Evolutionary conservation across 37 sponge, comb jelly and placozoan genomes (phyloP).

Genomic region (Geodia barretti): DNA sequence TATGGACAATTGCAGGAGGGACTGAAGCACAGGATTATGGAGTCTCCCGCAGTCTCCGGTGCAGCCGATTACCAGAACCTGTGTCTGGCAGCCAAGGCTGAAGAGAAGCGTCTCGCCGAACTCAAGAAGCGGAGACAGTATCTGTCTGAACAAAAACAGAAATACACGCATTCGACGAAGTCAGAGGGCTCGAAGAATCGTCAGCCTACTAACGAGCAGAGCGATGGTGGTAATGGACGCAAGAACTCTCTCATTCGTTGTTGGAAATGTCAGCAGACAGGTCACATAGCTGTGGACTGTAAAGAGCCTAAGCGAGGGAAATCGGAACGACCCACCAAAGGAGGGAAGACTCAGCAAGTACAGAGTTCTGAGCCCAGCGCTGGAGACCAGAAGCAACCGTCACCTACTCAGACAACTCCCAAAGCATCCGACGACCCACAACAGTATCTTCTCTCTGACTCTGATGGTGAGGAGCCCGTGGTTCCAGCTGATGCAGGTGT

Average conservation of each 20-base stretch:
- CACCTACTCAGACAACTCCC: background rate
- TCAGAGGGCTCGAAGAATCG: background rate
- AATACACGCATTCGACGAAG: background rate
- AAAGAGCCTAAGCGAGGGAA: background rate
- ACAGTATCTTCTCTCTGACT: background rate
- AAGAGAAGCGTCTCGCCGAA: background rate
- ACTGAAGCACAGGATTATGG: too few relatives aligned
- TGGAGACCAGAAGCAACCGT: background rate
- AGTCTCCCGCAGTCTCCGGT: background rate
- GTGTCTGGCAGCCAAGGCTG: background rate
- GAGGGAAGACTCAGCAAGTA: background rate
- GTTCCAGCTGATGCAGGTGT: background rate
- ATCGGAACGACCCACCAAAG: background rate
- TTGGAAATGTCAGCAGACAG: background rate
- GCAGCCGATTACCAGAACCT: background rate
- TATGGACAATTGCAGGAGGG: background rate
- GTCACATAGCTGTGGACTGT: background rate
- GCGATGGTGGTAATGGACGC: background rate
- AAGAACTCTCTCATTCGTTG: background rate
- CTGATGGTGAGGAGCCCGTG: background rate
- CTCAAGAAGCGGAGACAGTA: background rate
- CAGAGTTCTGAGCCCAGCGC: background rate
- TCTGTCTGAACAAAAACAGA: background rate
- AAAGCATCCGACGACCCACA: background rate
- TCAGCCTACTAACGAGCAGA: background rate